phyloP scores from a whole-genome alignment of 2,888 invertebrate species.

The Sclerodermus sp. region DNA sequence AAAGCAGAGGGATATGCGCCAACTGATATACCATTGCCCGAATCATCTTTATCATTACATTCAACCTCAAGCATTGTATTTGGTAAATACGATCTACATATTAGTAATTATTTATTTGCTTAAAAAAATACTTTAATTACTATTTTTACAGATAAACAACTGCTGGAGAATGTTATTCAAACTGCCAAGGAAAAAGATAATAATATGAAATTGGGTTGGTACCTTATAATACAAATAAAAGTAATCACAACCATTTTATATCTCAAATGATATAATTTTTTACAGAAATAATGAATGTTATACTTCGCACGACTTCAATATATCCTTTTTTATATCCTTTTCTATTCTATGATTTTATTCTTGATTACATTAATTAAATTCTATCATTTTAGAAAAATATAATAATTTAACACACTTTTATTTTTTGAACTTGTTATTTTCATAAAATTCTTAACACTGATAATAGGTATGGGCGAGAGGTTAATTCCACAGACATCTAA shows the following conservation, averaged over 20 bases:
- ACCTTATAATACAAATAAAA: background rate
- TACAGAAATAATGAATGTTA: slow-evolving; percentile 47
- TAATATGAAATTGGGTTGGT: slow-evolving; percentile 45
- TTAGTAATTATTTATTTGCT: background rate
- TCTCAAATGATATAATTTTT: slow-evolving; percentile 43
- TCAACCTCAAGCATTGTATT: slow-evolving; percentile 47
- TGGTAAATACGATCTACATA: slow-evolving; percentile 12
- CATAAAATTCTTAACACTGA: slow-evolving; percentile 33
- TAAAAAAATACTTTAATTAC: slow-evolving; percentile 11
- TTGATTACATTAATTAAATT: slow-evolving; percentile 6
- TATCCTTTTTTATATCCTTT: slow-evolving; percentile 57
- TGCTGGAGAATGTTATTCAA: slow-evolving; percentile 51
- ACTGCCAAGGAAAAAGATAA: slow-evolving; percentile 41
- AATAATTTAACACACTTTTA: background rate
- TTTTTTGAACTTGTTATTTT: background rate
- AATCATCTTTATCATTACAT: slow-evolving; percentile 42
- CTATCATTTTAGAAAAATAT: background rate
- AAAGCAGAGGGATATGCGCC: slow-evolving; percentile 58
- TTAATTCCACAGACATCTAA: slow-evolving; percentile 55
- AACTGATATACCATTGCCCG: slow-evolving; percentile 58
- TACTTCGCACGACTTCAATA: slow-evolving; percentile 46
- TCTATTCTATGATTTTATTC: slow-evolving; percentile 15
- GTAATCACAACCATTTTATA: background rate
- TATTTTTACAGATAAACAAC: slow-evolving; percentile 50
- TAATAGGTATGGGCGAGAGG: slow-evolving; percentile 46